Base-by-base conservation (phyloP, 2,113 vertebrate genomes). In the Motacilla tschutschensis region DNA sequence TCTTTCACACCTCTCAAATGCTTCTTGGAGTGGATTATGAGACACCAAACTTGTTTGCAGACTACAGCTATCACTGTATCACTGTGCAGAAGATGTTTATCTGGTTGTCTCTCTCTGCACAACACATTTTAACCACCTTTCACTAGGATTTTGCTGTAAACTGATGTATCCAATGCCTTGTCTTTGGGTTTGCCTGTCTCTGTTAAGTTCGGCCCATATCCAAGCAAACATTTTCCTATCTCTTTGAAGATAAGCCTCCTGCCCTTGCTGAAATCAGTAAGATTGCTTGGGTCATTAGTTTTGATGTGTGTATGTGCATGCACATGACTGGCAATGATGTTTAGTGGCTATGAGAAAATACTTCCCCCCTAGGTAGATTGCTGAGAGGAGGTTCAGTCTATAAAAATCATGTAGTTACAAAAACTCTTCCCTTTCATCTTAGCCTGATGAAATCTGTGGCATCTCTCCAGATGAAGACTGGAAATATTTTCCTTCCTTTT, bases 381-480 rank as follows among this genome's bases (percentile, higher is more conserved):
- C 50, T 79, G 63, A 55, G 38, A 59, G 38, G 41, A 75, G 43
- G 2, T 36, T 91, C 40, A 54, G 28, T 53, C 77, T 85, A 63
- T 91, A 81, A 86, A 88, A 94, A 79, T 60, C 55, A 26, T 44
- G 25, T 33, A 65, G 53, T 64, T 89, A 69, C 35, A 85, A 93
- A 92, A 94, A 40, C 60, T 87, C 74, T 88, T 88, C 67, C 78
- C 57, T 48, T 93, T 91, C 78, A 85, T 57, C 57, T 89, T 80
- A 94, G 74, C 70, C 43, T 94, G 88, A 88, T 90, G 90, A 93
- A 92, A 91, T 88, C 44, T 55, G 47, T 91, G 88, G 84, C 90
- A 67, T 74, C 53, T 60, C 65, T 93, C 84, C 88, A 92, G 88
- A 90, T 66, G 67, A 92, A 91, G 75, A 73, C 55, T 93, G 90